Evolutionary conservation across 2,797 vertebrate species (phyloP).

Genomic region (Pitangus sulphuratus): DNA sequence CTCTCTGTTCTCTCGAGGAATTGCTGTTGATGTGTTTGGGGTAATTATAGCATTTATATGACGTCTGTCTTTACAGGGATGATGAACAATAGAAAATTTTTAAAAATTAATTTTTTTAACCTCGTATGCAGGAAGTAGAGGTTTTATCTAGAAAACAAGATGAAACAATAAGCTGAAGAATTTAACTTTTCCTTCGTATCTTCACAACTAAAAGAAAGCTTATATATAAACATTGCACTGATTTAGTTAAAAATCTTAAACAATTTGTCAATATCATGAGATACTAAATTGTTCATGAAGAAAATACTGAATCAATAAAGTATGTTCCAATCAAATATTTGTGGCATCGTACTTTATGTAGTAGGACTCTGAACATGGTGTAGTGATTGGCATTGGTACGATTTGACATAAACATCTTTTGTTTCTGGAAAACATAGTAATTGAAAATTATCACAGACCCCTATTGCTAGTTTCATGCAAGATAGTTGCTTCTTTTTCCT

Average conservation of each 20-base stretch:
- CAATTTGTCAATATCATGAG: background rate
- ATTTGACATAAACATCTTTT: background rate
- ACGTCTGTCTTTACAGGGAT: background rate
- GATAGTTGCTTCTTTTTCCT: background rate
- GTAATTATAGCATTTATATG: background rate
- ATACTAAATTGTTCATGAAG: background rate
- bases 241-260: background rate
- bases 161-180: background rate
- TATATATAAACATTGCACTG: background rate
- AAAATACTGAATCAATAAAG: background rate
- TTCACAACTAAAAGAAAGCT: background rate
- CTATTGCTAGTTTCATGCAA: background rate
- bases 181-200: background rate
- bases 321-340: background rate
- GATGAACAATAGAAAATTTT: background rate
- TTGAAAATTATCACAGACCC: background rate
- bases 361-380: background rate
- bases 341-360: background rate
- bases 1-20: background rate
- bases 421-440: background rate
- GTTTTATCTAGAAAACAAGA: background rate
- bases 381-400: background rate
- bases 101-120: background rate
- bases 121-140: background rate
- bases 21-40: slow-evolving; percentile 3